Evolutionary conservation across 2,888 invertebrate genomes (phyloP).

Genomic region (Eueremaeus valkanovi): DNA sequence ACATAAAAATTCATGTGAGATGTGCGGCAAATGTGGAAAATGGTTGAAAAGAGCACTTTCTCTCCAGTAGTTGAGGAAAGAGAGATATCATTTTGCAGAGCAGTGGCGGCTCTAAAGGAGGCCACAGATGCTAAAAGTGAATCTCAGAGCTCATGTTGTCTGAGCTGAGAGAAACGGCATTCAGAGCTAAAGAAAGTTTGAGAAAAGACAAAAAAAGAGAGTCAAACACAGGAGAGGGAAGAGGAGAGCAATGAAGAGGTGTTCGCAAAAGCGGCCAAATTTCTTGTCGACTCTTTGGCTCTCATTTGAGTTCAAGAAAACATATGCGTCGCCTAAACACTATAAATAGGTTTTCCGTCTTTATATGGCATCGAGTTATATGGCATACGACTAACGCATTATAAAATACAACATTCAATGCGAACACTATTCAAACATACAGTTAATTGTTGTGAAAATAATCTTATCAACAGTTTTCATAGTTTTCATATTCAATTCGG

Average conservation of each 20-base stretch:
- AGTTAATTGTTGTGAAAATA: too few relatives aligned
- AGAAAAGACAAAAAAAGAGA: slow-evolving; percentile 2
- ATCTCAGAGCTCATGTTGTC: slow-evolving; percentile 2
- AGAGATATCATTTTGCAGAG: background rate
- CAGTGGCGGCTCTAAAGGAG: slow-evolving; percentile 15
- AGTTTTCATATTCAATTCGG: too few relatives aligned
- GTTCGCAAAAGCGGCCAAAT: background rate
- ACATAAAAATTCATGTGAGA: slow-evolving; percentile 14
- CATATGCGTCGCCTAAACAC: background rate
- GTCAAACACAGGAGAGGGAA: background rate
- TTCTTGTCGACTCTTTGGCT: background rate
- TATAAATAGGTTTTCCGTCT: background rate
- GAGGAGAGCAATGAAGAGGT: background rate
- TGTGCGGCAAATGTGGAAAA: slow-evolving; percentile 28
- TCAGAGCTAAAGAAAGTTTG: background rate
- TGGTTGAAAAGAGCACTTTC: slow-evolving; percentile 13
- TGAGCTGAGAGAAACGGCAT: background rate
- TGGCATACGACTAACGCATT: background rate
- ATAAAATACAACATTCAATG: background rate
- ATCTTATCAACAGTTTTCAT: too few relatives aligned
- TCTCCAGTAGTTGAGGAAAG: background rate
- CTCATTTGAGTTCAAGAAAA: slow-evolving; percentile 2
- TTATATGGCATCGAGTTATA: background rate
- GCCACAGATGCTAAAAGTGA: slow-evolving; percentile 20
- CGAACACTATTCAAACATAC: too few relatives aligned